These are phyloP conservation scores for Heterodera filipjevi DNA, from an alignment of 2,888 invertebrate species.

Conservation along the genomic window DNA sequence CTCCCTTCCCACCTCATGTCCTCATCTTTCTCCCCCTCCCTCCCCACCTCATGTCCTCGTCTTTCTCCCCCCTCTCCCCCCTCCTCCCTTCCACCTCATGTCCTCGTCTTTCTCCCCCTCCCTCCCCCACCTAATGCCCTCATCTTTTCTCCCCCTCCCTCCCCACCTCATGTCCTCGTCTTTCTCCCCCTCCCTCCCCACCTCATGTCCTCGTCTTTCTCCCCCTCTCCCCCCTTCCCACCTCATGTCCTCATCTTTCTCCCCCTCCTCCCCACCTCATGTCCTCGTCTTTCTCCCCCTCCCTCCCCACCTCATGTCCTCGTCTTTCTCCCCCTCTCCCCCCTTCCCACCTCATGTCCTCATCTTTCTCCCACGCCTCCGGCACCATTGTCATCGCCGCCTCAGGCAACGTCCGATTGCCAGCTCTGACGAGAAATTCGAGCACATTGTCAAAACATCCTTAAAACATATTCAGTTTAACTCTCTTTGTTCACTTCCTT, in stretches of 20 bases:
- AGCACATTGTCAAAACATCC: slow-evolving; percentile 90
- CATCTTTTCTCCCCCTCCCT: no score
- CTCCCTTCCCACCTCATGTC: slow-evolving; percentile 33
- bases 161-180: slow-evolving; percentile 52
- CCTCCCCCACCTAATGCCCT: slow-evolving; percentile 74
- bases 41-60: slow-evolving; percentile 70
- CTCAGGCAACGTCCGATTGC: slow-evolving; percentile 85
- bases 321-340: slow-evolving; percentile 64
- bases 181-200: slow-evolving; percentile 67
- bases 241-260: slow-evolving; percentile 61
- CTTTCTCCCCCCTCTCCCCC: slow-evolving; percentile 66
- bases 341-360: slow-evolving; percentile 39
- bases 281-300: no score
- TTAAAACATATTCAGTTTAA: background rate
- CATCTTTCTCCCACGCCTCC: slow-evolving; percentile 66
- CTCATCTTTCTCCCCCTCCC: slow-evolving; percentile 66
- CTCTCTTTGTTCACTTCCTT: no score
- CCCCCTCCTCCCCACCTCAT: slow-evolving; percentile 66
- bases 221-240: background rate
- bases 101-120: slow-evolving; percentile 66
- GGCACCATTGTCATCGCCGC: slow-evolving; percentile 95
- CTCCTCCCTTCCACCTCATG: slow-evolving; percentile 13
- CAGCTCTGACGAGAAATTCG: slow-evolving; percentile 92
- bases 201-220: no score
- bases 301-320: slow-evolving; percentile 39